Base-by-base conservation (phyloP, 2,797 vertebrate genomes). In the Fundulus diaphanus region DNA sequence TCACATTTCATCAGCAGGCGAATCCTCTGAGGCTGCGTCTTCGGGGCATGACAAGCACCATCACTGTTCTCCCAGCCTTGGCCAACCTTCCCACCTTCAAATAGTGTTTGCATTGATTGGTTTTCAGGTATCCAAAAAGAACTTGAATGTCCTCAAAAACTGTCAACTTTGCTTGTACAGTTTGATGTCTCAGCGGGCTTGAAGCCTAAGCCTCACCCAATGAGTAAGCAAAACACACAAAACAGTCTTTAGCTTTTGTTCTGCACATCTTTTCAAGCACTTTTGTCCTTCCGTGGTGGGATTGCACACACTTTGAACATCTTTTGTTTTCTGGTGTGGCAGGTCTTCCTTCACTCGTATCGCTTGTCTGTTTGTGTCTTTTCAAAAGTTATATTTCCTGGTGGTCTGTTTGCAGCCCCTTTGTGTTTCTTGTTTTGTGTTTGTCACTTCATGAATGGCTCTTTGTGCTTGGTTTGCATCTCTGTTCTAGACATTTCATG, bases 71-170 rank as follows among this genome's bases (percentile, higher is more conserved):
- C 59, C n/a, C 82, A 71, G 63, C 46, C 46, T 51, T 51, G 57
- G 78, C 85, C 82, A 87, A 87, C 82, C 85, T 88, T 86, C 52
- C 48, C 74, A 57, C 68, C 70, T 63, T 59, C 24, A 72, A 85
- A 91, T 81, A 37, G 1, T 20, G 74, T 89, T 92, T 90, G 88
- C 83, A 93, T 90, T 83, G 87, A 93, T 90, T 80, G 66, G 65
- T 80, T 80, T 68, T 77, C 66, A 69, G 74, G 61, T 70, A 70
- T 79, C 73, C 59, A 66, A 65, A 40, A 70, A 82, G 83, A 86
- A 49, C 68, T 44, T 27, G 51, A 69, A 78, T 54, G 86, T 70
- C 89, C 77, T 91, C 82, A 74, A 85, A 78, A 77, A 76, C 33
- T 5, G 16, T 56, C 40, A 8, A n/a, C 3, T 73, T 70, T 72